These are phyloP conservation scores for Dyspetes luteomarginatus DNA, from an alignment of 2,888 invertebrate genomes.

Conservation along the genomic window DNA sequence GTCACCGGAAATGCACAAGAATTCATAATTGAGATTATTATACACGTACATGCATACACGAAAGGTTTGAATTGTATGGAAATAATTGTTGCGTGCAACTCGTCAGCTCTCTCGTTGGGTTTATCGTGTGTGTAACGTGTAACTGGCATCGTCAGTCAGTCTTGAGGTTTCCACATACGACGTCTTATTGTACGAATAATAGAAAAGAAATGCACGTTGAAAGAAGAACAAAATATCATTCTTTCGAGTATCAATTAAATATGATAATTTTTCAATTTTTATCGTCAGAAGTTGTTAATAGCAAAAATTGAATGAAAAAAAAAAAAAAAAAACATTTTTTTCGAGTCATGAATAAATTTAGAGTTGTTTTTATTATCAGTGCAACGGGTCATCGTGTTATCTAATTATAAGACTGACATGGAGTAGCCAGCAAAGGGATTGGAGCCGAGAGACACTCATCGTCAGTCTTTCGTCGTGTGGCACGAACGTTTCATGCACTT, in stretches of 20 bases:
- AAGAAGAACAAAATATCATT: conserved; percentile 21
- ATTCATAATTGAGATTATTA: conserved; percentile 33
- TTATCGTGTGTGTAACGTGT: background rate
- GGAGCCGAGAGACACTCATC: conserved; percentile 19
- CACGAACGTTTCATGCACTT: background rate
- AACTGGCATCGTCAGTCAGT: conserved; percentile 36
- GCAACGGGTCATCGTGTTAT: conserved; percentile 73
- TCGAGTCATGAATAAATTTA: conserved; percentile 1
- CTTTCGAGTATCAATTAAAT: background rate
- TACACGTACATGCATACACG: background rate
- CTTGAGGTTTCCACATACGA: conserved; percentile 42
- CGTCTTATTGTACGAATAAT: background rate
- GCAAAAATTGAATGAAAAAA: background rate
- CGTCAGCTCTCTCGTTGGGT: background rate
- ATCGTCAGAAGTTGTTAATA: background rate
- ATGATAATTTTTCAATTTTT: background rate
- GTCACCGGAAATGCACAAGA: conserved; percentile 44
- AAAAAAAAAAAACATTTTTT: background rate
- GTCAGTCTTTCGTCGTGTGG: conserved; percentile 48
- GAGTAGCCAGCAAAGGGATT: conserved; percentile 27
- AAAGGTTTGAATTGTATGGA: conserved; percentile 32
- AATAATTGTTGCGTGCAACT: conserved; percentile 50
- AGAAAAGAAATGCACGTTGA: conserved; percentile 1
- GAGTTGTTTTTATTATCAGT: conserved; percentile 52
- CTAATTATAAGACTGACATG: conserved; percentile 55